Evolutionary conservation across 1,140 invertebrate genomes (phyloP), one percentile per base, ranked within the genome.

Genomic region (Pantala flavescens): DNA sequence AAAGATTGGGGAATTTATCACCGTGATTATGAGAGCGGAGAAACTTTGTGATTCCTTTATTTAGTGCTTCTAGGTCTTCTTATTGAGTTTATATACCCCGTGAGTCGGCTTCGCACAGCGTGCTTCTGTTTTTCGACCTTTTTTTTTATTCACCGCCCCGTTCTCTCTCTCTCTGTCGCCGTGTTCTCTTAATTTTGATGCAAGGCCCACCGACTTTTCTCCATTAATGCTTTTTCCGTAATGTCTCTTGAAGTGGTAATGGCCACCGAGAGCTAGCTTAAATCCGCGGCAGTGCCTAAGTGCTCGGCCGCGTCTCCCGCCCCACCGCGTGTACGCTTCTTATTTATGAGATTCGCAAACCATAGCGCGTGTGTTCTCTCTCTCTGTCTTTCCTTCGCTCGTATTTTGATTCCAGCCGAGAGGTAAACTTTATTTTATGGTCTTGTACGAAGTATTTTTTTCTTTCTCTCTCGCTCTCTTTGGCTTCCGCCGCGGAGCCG

Each of bases 101-200:
- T 16, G 49, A 21, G 49, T 19, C 14, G 49, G 49, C 16, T 19
- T 16, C 12, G 12, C 14, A 12, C 3, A 63, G 49, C 12, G 12
- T 36, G 28, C 49, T 63, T 63, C 49, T 63, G 49, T 63, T 63
- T 63, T 63, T 63, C 49, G 16, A 3, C 49, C 1, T 12, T 63
- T 14, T 63, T 63, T 63, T 63, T 63, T 63, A 7, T 21, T 21
- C 28, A 36, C 49, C 49, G 49, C 49, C 49, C 49, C 16, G 12
- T 21, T 63, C 49, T 21, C n/a, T 12, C 49, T 63, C n/a, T 21
- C 43, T 16, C 43, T 49, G 9, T 16, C 49, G 16, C 49, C 49
- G 49, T 63, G 49, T 63, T 63, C 49, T 63, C 49, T 63, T 63
- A 63, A 63, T 63, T 63, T 63, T 63, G 49, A 63, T 63, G 49